phyloP scores from a whole-genome alignment of 1,140 invertebrate species.

The Papilio aristodemus region DNA sequence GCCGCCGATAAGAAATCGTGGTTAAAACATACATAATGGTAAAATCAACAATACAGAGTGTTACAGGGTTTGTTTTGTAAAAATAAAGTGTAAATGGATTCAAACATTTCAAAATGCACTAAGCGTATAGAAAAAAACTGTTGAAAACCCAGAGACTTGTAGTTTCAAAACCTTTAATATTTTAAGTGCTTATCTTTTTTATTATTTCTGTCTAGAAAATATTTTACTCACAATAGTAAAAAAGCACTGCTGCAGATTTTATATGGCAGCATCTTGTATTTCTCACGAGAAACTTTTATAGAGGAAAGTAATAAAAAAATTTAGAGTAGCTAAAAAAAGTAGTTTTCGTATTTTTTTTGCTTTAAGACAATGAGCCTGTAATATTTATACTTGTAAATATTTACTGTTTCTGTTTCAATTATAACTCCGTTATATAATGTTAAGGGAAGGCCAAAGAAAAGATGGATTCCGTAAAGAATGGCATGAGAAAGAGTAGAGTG shows the following conservation, averaged over 20 bases:
- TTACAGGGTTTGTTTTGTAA: background rate
- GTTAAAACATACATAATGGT: conserved; percentile 22
- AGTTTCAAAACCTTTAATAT: background rate
- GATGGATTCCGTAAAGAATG: too few relatives aligned
- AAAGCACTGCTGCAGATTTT: background rate
- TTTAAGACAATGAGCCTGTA: background rate
- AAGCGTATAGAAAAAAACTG: background rate
- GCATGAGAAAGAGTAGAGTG: too few relatives aligned
- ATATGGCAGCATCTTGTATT: background rate
- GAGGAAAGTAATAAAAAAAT: background rate
- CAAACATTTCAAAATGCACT: background rate
- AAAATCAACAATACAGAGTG: conserved; percentile 9
- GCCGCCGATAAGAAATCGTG: conserved; percentile 3
- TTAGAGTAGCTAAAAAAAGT: background rate
- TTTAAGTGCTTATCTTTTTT: conserved; percentile 11
- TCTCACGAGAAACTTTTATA: background rate
- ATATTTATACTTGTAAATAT: too few relatives aligned
- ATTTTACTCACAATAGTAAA: background rate
- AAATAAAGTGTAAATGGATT: background rate
- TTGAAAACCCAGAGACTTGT: background rate
- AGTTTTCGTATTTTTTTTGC: background rate
- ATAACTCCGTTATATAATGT: too few relatives aligned
- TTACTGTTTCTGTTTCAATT: too few relatives aligned
- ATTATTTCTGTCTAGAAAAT: background rate
- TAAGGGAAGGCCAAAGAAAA: too few relatives aligned